Conservation (phyloP, 2,113 vertebrate species). For the Galemys pyrenaicus region DNA sequence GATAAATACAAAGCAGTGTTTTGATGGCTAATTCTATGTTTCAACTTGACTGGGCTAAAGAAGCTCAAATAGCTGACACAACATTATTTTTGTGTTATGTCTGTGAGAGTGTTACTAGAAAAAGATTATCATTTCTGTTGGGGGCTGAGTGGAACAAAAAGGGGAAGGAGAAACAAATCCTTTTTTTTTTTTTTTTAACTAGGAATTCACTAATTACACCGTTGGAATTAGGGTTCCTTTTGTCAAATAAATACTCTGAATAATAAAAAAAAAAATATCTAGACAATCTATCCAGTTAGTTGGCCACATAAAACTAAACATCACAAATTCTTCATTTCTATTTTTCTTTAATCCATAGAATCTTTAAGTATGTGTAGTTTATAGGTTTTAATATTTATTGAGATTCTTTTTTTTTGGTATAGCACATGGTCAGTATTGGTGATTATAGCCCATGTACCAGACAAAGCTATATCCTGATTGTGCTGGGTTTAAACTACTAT, state of each 20-base stretch:
- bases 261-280: not conserved
- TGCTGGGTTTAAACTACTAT: not conserved
- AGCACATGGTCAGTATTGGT: not conserved
- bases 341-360: not conserved
- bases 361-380: not conserved
- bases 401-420: not conserved
- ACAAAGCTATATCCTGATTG: not conserved
- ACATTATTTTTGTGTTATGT: not conserved
- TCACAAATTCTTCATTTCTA: not conserved
- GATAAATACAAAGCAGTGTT: not conserved
- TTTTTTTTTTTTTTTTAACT: not conserved
- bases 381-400: not conserved
- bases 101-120: not conserved
- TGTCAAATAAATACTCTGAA: not conserved
- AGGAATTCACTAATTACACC: not conserved
- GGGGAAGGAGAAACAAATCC: not conserved
- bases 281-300: not conserved
- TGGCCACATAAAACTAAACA: not conserved
- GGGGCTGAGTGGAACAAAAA: not conserved
- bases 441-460: not conserved
- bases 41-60: not conserved
- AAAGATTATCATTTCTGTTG: not conserved
- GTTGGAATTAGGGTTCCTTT: not conserved
- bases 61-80: not conserved
- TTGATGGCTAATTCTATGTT: not conserved